Evolutionary conservation across 2,888 invertebrate genomes (phyloP), one percentile per base, ranked within the genome.

Genomic region (Nysson spinosus): DNA sequence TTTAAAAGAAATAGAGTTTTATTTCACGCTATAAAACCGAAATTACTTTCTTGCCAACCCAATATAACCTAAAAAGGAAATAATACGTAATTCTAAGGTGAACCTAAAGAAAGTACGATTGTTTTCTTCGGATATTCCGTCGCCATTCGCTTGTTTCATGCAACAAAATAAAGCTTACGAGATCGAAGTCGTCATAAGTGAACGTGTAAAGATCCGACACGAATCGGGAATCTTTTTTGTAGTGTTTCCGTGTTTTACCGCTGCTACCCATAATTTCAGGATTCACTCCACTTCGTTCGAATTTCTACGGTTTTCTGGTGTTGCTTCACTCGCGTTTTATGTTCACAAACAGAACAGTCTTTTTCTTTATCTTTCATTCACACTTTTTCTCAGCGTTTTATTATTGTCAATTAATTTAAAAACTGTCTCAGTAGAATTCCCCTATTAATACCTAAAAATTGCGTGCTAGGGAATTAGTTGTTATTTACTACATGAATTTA

Each of bases 161-260:
- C 0, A 5, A 6, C 35, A 35, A 17, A 6, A 5, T n/a, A 5
- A 30, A 46, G 79, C 85, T 85, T 79, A 85, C 85, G 58, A 82
- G 68, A 70, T 85, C 85, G 51, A 83, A 81, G 62, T 95, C 95
- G 82, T 94, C 93, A 85, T 95, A 95, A 46, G 95, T 95, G 79
- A 96, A 91, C 44, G 95, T 95, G 83, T 95, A 95, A 68, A 96
- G 90, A 89, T 95, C 95, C 82, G 93, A 89, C 63, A 95, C 91
- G 88, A 94, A 95, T 77, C 94, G 89, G 39, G 94, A 94, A 84
- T 95, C 95, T 88, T 95, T 95, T 88, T 95, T 95, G 86, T 95
- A 95, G 88, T 95, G 95, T 17, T 78, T 75, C 22, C 73, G 72
- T 16, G 71, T 51, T 12, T 81, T 81, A 17, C 58, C 72, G 50